Conservation (phyloP, 2,888 invertebrate genomes). For the Suillia variegata region DNA sequence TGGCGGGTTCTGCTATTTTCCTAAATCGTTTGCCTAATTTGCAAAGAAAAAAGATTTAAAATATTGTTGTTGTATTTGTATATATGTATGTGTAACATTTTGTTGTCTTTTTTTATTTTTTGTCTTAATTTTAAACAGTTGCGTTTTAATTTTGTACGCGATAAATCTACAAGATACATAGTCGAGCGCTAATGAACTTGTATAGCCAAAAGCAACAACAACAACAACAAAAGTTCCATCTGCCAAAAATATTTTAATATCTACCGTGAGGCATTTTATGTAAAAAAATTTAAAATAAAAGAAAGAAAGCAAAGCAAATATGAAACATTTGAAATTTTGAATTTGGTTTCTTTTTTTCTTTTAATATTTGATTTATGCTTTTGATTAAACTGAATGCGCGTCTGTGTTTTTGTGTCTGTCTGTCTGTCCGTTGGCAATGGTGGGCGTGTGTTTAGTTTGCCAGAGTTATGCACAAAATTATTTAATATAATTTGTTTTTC, state of each 20-base stretch:
- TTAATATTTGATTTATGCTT: background rate
- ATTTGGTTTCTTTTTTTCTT: too few relatives aligned
- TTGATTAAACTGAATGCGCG: background rate
- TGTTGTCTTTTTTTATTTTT: background rate
- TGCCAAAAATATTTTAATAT: slow-evolving; percentile 2
- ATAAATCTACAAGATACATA: too few relatives aligned
- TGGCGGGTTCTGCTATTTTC: too few relatives aligned
- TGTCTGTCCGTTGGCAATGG: background rate
- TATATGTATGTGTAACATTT: too few relatives aligned
- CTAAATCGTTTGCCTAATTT: too few relatives aligned
- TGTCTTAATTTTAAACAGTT: background rate
- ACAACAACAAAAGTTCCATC: background rate
- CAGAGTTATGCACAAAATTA: too few relatives aligned
- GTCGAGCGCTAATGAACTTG: background rate
- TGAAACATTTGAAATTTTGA: background rate
- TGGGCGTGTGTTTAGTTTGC: too few relatives aligned
- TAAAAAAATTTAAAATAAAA: background rate
- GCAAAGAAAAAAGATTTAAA: too few relatives aligned
- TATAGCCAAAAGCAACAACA: background rate
- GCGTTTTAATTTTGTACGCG: background rate
- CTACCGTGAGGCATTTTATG: background rate
- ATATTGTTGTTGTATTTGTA: too few relatives aligned
- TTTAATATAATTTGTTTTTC: too few relatives aligned
- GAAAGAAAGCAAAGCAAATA: too few relatives aligned
- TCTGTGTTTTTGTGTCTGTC: background rate